Evolutionary conservation across 2,888 invertebrate genomes (phyloP).

Genomic region (Eilema depressum): DNA sequence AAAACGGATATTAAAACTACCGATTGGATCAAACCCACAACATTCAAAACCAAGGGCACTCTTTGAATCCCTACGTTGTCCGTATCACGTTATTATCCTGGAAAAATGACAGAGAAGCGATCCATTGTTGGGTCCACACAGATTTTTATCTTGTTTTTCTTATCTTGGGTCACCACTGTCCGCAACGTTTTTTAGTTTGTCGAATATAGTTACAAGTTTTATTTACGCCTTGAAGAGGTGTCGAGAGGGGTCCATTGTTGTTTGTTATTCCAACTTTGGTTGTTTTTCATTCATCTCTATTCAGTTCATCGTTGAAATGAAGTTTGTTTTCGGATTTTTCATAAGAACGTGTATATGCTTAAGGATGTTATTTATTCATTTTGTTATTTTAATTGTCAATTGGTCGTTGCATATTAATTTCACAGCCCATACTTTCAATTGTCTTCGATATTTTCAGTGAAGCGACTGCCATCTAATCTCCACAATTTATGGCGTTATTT

Average conservation of each 20-base stretch:
- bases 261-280: constrained; percentile 19
- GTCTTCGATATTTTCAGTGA: too few species aligned
- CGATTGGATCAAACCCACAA: not conserved
- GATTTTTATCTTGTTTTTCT: constrained; percentile 60
- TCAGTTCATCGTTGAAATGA: not conserved
- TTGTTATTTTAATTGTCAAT: not conserved
- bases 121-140: constrained; percentile 64
- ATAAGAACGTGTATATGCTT: not conserved
- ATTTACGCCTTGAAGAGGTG: constrained; percentile 22
- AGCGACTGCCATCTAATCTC: too few species aligned
- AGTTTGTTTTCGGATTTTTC: not conserved
- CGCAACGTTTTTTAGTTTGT: constrained; percentile 42
- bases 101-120: constrained; percentile 61
- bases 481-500: too few species aligned
- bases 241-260: constrained; percentile 18
- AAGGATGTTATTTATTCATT: not conserved
- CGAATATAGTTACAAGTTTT: constrained; percentile 39
- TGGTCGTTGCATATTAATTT: not conserved
- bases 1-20: not conserved
- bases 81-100: constrained; percentile 66
- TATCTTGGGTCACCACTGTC: constrained; percentile 51
- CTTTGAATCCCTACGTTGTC: constrained; percentile 54
- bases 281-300: constrained; percentile 8
- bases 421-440: not conserved
- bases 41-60: not conserved